phyloP scores from a whole-genome alignment of 2,888 invertebrate genomes.

The Aromia moschata region DNA sequence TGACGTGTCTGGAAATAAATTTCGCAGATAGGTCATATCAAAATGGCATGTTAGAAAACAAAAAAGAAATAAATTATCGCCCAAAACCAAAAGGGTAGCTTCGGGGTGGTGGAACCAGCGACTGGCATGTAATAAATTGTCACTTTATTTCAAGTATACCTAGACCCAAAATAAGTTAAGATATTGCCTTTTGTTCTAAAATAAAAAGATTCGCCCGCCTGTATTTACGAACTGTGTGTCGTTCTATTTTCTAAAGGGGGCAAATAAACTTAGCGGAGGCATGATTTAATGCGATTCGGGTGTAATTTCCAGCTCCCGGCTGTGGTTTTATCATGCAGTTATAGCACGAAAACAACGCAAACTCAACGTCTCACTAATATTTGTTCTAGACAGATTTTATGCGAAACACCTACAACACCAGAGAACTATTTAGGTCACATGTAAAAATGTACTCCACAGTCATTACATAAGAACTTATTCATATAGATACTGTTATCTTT shows the following conservation, averaged over 20 bases:
- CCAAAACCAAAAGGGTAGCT: slow-evolving; percentile 29
- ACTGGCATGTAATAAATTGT: slow-evolving; percentile 34
- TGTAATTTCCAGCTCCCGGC: slow-evolving; percentile 1
- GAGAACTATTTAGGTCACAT: not conserved
- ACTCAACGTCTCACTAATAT: not conserved
- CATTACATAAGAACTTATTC: not conserved
- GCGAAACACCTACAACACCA: not conserved
- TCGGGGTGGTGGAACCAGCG: slow-evolving; percentile 20
- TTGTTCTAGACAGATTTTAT: not conserved
- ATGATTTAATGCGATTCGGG: slow-evolving; percentile 10
- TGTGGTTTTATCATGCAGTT: slow-evolving; percentile 9
- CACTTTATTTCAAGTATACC: slow-evolving; percentile 38
- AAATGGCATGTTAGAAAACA: slow-evolving; percentile 15
- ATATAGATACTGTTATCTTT: not conserved
- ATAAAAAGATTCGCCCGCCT: slow-evolving; percentile 31
- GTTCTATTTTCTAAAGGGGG: slow-evolving; percentile 25
- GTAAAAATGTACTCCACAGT: not conserved
- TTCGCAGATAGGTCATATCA: slow-evolving; percentile 7
- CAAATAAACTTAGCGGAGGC: slow-evolving; percentile 10
- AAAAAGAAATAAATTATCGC: slow-evolving; percentile 32
- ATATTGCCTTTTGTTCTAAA: slow-evolving; percentile 33
- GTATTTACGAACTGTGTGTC: slow-evolving; percentile 33
- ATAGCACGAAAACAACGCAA: not conserved
- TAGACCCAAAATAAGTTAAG: slow-evolving; percentile 32
- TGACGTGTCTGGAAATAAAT: not conserved